A percentile compares a stretch with the other conserved stretches of the same genome.
These are phyloP conservation scores for Nipponia nippon DNA, from an alignment of 2,113 vertebrate species.

Conservation along the genomic window DNA sequence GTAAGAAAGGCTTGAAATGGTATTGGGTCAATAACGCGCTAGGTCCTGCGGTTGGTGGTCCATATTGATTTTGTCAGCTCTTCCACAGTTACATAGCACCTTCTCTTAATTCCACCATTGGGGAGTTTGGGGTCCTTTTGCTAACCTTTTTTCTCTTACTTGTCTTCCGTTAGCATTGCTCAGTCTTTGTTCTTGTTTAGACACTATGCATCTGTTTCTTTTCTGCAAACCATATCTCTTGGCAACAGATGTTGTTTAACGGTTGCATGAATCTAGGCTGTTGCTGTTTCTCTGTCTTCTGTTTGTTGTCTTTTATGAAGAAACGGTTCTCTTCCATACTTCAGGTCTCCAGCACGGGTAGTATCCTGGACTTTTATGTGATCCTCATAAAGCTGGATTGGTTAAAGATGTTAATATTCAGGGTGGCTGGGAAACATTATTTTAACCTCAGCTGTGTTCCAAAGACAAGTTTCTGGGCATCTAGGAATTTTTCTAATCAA, in stretches of 20 bases:
- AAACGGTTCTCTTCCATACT: neutral
- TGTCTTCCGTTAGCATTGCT: neutral
- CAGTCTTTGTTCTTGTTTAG: neutral
- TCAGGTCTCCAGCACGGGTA: fast-evolving
- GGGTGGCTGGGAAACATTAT: neutral
- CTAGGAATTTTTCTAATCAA: neutral
- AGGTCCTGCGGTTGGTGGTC: neutral
- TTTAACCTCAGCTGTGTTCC: neutral
- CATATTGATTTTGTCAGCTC: neutral
- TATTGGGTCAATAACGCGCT: fast-evolving
- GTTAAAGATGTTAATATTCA: neutral
- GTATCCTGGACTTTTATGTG: neutral
- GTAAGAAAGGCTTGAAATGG: neutral
- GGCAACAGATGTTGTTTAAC: neutral
- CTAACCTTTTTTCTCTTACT: neutral
- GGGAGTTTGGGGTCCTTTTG: neutral
- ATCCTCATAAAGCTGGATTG: neutral
- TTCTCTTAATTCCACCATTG: neutral
- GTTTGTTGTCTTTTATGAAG: neutral
- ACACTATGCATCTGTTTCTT: neutral
- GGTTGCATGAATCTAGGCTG: neutral
- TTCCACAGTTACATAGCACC: neutral
- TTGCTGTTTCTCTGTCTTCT: neutral
- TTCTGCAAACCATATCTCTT: neutral
- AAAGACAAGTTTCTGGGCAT: neutral